Evolutionary conservation across 2,113 vertebrate genomes (phyloP).

Genomic region (Prinia subflava): DNA sequence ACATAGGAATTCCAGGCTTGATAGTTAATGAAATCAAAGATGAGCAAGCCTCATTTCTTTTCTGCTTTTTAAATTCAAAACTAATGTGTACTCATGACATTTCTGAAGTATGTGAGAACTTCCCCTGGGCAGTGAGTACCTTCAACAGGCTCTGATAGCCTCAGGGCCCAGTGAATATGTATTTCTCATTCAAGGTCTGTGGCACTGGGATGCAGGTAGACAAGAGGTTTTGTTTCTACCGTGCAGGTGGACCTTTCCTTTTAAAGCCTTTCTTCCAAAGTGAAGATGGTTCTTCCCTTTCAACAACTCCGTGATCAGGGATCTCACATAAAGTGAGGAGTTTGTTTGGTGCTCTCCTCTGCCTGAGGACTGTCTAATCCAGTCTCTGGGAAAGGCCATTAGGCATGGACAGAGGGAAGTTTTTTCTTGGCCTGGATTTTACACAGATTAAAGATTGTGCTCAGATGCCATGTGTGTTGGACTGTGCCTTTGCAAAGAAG

Average conservation of each 20-base stretch:
- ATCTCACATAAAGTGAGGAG: background rate
- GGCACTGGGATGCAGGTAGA: background rate
- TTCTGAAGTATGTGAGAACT: background rate
- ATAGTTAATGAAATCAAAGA: background rate
- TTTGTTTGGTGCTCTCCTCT: background rate
- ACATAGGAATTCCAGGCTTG: background rate
- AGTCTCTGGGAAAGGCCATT: background rate
- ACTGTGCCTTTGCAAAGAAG: background rate
- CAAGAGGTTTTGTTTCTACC: background rate
- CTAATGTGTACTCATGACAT: accelerated
- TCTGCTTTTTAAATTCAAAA: background rate
- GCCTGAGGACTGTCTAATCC: background rate
- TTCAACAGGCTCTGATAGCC: background rate
- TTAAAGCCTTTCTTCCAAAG: background rate
- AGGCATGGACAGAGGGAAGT: background rate
- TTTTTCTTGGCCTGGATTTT: background rate
- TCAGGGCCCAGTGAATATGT: background rate
- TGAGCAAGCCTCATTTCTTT: background rate
- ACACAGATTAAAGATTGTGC: accelerated
- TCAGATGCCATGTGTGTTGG: background rate
- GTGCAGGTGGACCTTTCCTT: background rate
- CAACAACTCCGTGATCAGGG: background rate
- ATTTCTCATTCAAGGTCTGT: background rate
- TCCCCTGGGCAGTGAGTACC: background rate
- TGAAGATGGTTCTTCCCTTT: background rate